Evolutionary conservation across 2,113 vertebrate genomes (phyloP).

Genomic region (Equus quagga): DNA sequence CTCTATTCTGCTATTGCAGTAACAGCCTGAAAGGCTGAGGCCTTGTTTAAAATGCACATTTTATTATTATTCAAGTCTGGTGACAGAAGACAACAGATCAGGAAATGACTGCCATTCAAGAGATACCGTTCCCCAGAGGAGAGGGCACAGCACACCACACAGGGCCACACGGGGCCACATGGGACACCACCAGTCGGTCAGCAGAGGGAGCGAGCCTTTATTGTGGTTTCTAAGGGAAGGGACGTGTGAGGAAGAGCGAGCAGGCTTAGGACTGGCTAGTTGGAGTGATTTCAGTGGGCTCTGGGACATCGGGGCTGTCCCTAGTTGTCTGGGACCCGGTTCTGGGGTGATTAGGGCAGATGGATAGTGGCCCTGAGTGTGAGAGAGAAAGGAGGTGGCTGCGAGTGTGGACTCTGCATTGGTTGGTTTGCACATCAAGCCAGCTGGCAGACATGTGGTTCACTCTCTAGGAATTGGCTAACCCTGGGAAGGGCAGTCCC

Average conservation of each 20-base stretch:
- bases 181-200: neutral
- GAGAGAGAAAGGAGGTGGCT: neutral
- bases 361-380: neutral
- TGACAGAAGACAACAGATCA: neutral
- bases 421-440: neutral
- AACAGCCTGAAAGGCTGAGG: neutral
- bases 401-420: neutral
- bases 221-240: neutral
- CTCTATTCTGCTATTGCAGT: accelerated
- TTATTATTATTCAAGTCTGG: neutral
- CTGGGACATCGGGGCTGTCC: neutral
- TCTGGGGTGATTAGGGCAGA: neutral
- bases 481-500: neutral
- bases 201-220: neutral
- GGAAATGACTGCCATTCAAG: neutral
- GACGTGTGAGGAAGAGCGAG: accelerated
- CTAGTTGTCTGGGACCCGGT: too few species aligned
- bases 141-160: accelerated
- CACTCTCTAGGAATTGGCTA: neutral
- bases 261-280: neutral
- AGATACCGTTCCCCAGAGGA: neutral
- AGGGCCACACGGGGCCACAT: neutral
- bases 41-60: neutral
- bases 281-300: neutral
- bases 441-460: accelerated